Base-by-base conservation (phyloP, 2,797 vertebrate genomes). In the Kryptopterus vitreolus region DNA sequence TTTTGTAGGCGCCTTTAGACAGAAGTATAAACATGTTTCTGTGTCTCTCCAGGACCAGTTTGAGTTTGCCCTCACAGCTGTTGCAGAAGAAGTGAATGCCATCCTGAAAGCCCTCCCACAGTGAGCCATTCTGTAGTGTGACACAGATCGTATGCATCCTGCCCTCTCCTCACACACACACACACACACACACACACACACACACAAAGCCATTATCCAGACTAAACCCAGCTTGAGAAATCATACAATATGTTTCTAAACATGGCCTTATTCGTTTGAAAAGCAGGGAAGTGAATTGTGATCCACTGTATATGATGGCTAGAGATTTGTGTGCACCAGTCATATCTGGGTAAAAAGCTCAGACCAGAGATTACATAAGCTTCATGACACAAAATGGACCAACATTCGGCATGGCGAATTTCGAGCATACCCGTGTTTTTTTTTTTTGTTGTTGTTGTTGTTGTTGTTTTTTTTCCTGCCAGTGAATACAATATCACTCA, bases 11-110 rank as follows among this genome's bases (percentile, higher is more conserved):
- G n/a, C n/a, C n/a, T n/a, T n/a, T n/a, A n/a, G n/a, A 4, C 31
- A 63, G 24, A 71, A 48, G 75, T 5, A 68, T 26, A n/a, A n/a
- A n/a, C n/a, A 53, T 55, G 29, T 15, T 52, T 68, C 53, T 35
- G 18, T 52, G 48, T 55, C 16, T 65, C 1, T 80, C 24, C 85
- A 99, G 98, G 98, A 98, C 90, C 98, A 99, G 93, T 99, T 99
- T 92, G 97, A 99, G 91, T 99, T 98, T 15, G 97, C 97, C 0
- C 91, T 99, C 90, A 99, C 98, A 0, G 97, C 96, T 0, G 97
- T 99, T 85, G 98, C 98, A 0, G 98, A 99, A 88, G 98, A 99
- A 86, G 98, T 99, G 86, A 99, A 99, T 0, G 97, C 97, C 91
- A 99, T 99, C 87, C 92, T 99, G 89, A 99, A 98, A 91, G 96